These are phyloP conservation scores for Parelbella ahira DNA, from an alignment of 2,888 invertebrate genomes.

Conservation along the genomic window DNA sequence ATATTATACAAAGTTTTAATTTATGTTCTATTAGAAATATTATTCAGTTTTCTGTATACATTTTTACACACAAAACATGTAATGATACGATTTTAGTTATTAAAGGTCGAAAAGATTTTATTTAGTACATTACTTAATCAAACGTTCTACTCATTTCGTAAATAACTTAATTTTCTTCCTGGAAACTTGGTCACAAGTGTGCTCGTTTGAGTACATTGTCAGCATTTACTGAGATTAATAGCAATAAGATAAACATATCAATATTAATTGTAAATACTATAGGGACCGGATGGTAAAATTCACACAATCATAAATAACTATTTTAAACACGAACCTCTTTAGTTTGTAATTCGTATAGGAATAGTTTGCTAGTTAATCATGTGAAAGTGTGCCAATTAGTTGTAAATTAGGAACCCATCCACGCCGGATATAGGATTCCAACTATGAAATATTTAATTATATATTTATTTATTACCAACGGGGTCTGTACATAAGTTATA, in stretches of 20 bases:
- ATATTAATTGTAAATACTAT: slow-evolving; percentile 46
- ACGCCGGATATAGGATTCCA: slow-evolving; percentile 45
- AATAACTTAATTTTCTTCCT: no score
- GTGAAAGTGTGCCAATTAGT: slow-evolving; percentile 80
- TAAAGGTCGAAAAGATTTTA: no score
- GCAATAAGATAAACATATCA: slow-evolving; percentile 71
- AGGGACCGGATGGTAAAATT: slow-evolving; percentile 24
- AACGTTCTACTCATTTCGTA: no score
- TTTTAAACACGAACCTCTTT: slow-evolving; percentile 54
- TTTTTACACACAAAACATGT: no score
- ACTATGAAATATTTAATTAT: slow-evolving; percentile 53
- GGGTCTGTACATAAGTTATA: slow-evolving; percentile 49
- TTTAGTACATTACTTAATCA: no score
- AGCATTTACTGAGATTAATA: slow-evolving; percentile 44
- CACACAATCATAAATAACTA: slow-evolving; percentile 33
- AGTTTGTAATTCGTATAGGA: slow-evolving; percentile 59
- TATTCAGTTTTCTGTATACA: no score
- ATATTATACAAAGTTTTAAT: no score
- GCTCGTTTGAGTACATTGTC: no score
- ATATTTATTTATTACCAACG: slow-evolving; percentile 53
- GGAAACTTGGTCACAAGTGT: no score
- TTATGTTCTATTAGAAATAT: no score
- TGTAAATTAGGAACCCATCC: slow-evolving; percentile 46
- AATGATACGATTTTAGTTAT: no score
- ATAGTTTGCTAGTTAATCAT: slow-evolving; percentile 77